Evolutionary conservation across 2,888 invertebrate genomes (phyloP), one percentile per base, ranked within the genome.

Genomic region (Agrotis puta): DNA sequence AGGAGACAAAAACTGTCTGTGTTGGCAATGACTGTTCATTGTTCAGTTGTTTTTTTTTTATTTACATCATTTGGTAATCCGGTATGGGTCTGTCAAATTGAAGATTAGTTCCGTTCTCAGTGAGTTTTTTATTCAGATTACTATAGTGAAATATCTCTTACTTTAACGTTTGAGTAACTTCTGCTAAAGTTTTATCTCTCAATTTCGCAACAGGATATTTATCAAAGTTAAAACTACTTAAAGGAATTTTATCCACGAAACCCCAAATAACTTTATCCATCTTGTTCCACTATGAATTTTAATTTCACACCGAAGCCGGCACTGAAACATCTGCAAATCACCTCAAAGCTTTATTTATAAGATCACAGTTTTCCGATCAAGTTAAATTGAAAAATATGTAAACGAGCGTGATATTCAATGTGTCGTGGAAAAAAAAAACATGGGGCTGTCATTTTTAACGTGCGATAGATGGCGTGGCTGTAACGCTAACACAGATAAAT

Each of bases 351-450:
- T 89, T 91, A 91, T 92, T 91, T 92, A 92, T 89, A 90, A 87
- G 85, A 66, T 79, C 82, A 64, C 61, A 85, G 86, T 84, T 87
- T 88, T 88, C 88, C 89, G 88, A 91, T 90, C 88, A 87, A 88
- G 90, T 85, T 84, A 90, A 93, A 92, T 94, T 94, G 94, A 94
- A 94, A 94, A 94, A 93, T 94, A 94, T 94, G 93, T 93, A 92
- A 93, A 94, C 92, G 92, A 90, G 89, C 87, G 85, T 83, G 88
- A 92, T 93, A 93, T 93, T 92, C 91, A 92, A 92, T 92, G 91
- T 90, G 92, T 90, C 89, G 90, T 88, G 85, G 88, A 91, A 93
- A 90, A 93, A n/a, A 90, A 93, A 92, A 93, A 93, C 94, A 93
- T 92, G 92, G 89, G 88, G 91, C 90, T 92, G 93, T 94, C 94